Conservation (phyloP, 1,140 invertebrate genomes). For the Heliconius congener region DNA sequence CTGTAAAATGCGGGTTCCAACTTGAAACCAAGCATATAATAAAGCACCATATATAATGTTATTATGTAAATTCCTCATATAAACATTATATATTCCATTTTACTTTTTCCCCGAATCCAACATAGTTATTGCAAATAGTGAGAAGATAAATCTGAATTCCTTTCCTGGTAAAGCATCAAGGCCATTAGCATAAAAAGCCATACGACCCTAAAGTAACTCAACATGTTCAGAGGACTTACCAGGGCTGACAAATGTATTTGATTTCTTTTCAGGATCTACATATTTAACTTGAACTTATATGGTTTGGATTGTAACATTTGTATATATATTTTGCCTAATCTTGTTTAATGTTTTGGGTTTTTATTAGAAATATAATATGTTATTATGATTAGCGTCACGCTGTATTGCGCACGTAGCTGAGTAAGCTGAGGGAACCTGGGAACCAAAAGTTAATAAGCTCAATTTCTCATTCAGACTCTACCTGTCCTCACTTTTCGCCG, state of each 20-base stretch:
- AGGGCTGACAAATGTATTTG: constrained; percentile 25
- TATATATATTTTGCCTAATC: neutral
- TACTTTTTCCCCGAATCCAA: neutral
- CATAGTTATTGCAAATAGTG: constrained; percentile 21
- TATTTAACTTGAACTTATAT: constrained; percentile 11
- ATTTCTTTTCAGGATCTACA: constrained; percentile 11
- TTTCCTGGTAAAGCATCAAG: constrained; percentile 20
- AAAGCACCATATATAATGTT: neutral
- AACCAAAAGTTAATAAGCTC: too few relatives aligned
- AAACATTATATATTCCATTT: neutral
- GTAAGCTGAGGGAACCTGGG: too few relatives aligned
- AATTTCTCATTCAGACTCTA: too few relatives aligned
- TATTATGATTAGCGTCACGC: too few relatives aligned
- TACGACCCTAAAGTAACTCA: constrained; percentile 31
- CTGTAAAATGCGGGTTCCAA: too few relatives aligned
- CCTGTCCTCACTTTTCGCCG: too few relatives aligned
- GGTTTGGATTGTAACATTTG: neutral
- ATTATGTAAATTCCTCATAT: neutral
- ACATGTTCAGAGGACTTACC: constrained; percentile 24
- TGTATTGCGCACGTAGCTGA: too few relatives aligned
- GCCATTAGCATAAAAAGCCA: constrained; percentile 34
- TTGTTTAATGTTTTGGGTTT: neutral
- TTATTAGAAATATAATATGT: neutral
- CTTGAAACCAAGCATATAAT: too few relatives aligned
- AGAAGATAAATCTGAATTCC: constrained; percentile 25